phyloP scores from a whole-genome alignment of 2,888 invertebrate genomes.

The Loripinus fragilis region DNA sequence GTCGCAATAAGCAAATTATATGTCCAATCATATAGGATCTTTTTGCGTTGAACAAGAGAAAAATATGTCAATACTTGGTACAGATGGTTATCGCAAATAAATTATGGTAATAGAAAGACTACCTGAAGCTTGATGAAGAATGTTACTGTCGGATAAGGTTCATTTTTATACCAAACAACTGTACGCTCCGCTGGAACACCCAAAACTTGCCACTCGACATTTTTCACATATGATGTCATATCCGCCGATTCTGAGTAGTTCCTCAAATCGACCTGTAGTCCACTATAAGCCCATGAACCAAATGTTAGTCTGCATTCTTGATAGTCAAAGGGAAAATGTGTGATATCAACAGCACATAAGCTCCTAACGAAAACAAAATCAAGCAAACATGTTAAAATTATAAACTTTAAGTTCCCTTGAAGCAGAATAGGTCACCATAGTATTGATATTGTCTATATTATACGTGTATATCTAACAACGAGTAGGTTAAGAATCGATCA shows the following conservation, averaged over 20 bases:
- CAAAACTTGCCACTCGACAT: conserved; percentile 61
- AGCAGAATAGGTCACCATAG: too few relatives aligned
- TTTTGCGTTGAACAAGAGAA: too few relatives aligned
- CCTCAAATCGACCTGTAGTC: conserved; percentile 53
- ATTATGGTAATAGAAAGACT: too few relatives aligned
- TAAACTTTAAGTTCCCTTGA: too few relatives aligned
- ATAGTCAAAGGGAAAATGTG: conserved; percentile 89
- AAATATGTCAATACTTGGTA: too few relatives aligned
- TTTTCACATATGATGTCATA: conserved; percentile 51
- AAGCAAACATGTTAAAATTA: too few relatives aligned
- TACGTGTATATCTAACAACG: too few relatives aligned
- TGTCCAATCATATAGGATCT: too few relatives aligned
- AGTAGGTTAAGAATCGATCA: too few relatives aligned
- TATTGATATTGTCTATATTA: too few relatives aligned
- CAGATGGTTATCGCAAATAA: too few relatives aligned
- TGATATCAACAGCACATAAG: conserved; percentile 75
- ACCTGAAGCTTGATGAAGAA: conserved; percentile 55
- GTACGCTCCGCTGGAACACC: conserved; percentile 30
- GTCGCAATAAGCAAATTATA: too few relatives aligned
- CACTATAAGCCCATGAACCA: conserved; percentile 95
- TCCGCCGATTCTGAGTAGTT: conserved; percentile 39
- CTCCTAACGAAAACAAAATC: conserved; percentile 69
- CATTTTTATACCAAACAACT: conserved; percentile 36
- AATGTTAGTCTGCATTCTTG: conserved; percentile 99
- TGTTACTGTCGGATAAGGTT: conserved; percentile 51